Evolutionary conservation across 1,140 invertebrate species (phyloP), one percentile per base, ranked within the genome.

Genomic region (Anagrus nilaparvatae): DNA sequence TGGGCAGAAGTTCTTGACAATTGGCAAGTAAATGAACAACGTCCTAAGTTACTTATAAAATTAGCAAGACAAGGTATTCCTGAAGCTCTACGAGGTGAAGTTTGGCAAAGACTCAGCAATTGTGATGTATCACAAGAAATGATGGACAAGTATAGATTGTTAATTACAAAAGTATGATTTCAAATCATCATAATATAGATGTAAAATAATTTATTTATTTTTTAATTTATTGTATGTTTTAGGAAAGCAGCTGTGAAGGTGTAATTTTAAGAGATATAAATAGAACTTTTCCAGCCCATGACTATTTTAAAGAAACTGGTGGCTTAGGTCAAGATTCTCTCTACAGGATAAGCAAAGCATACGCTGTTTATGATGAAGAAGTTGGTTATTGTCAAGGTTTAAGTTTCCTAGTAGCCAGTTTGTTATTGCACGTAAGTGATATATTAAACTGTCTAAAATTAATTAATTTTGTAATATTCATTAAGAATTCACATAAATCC

Each of bases 361-460:
- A 99, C 67, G 90, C 95, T 17, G 84, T 97, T 3, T 90, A 94
- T 65, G 96, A 99, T 63, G 80, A 84, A 48, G 96, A 99, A 71
- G 88, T 99, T 47, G 91, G 92, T 23, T 99, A 99, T 69, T 99
- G 95, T 66, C 97, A 99, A 69, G 96, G 96, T 17, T 74, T 98
- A 17, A 97, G 92, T 63, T 99, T 99, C 64, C 71, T 99, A 27
- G 91, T 91, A 38, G 96, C 95, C 49, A 91, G 92, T 46, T 69
- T 99, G 34, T 69, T 99, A 10, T 70, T 99, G 43, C 95, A 98
- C 70, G 93, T 97, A 68, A 79, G 84, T 76, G 32, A 8, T 30
- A 18, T 38, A 4, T 43, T 20, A 23, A 31, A 34, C 25, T 48
- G n/a, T 37, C 23, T 35, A 17, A 16, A 12, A 25, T 21, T n/a